Conservation (phyloP, 2,888 invertebrate species). For the Spilarctia lutea region DNA sequence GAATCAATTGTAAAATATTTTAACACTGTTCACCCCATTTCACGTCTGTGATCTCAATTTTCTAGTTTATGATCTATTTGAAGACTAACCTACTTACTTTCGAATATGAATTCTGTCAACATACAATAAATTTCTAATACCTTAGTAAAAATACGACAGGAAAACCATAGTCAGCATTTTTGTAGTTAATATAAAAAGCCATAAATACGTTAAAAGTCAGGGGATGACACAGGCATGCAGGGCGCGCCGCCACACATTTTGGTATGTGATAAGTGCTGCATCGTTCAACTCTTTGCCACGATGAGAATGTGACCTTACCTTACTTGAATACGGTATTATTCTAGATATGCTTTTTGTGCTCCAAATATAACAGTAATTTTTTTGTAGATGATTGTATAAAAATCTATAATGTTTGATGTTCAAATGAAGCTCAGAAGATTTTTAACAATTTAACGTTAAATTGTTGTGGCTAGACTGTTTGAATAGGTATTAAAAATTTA, state of each 20-base stretch:
- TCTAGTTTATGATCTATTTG: background rate
- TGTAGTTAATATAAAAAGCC: conserved; percentile 7
- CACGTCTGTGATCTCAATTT: background rate
- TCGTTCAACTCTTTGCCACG: conserved; percentile 52
- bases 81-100: background rate
- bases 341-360: background rate
- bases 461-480: background rate
- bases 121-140: background rate
- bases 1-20: background rate
- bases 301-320: conserved; percentile 42
- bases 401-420: background rate
- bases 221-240: conserved; percentile 23
- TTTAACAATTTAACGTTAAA: too few relatives aligned
- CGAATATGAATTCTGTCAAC: background rate
- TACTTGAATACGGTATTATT: conserved; percentile 13
- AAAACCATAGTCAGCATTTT: conserved; percentile 1
- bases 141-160: background rate
- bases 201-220: conserved; percentile 11
- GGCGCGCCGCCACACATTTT: conserved; percentile 13
- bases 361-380: background rate
- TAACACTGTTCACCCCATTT: background rate
- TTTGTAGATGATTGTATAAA: background rate
- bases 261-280: conserved; percentile 52
- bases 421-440: too few relatives aligned
- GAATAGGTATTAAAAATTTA: background rate